Evolutionary conservation across 2,113 vertebrate genomes (phyloP), one percentile per base, ranked within the genome.

Genomic region (Helogale parvula): DNA sequence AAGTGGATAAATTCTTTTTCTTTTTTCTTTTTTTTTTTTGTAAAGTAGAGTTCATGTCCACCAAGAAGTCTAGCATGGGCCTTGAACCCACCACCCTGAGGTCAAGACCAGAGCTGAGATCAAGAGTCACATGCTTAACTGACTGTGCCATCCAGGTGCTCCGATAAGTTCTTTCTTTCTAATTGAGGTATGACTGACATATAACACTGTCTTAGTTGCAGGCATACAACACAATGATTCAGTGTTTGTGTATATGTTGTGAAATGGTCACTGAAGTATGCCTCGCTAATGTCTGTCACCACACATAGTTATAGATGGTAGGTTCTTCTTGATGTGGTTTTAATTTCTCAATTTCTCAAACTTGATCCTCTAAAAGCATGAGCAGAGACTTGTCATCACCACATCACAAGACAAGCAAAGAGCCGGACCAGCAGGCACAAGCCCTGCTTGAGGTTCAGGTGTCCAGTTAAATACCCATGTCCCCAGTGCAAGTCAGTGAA

Each of bases 261-360:
- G 41, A 63, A 90, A 50, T 50, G 21, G 50, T 79, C 41, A 90
- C 23, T 9, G 2, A 0, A 21, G 0, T 29, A 79, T 1, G 3
- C 47, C 72, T 47, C 65, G 54, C 45, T 65, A 65, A 27, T 15
- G 17, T 35, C 6, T 0, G n/a, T 63, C 41, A 35, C 72, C 57
- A 14, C 16, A 15, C 23, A 66, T 3, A 71, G 41, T 50, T 47
- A 90, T 10, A 90, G 35, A 79, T 35, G 29, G 35, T 74, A 82
- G 12, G 10, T 77, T 95, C 38, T 71, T 77, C 47, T 74, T n/a
- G 15, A 15, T 29, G 33, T 57, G 69, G 68, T 41, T 95, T 81
- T 87, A 52, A 83, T 81, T 60, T 60, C 65, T 90, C 88, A 52
- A 79, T 84, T 60, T 60, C 65, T 90, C 88, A 76, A 57, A 88